Evolutionary conservation across 2,888 invertebrate genomes (phyloP), one percentile per base, ranked within the genome.

Genomic region (Tenthredo scrophulariae): DNA sequence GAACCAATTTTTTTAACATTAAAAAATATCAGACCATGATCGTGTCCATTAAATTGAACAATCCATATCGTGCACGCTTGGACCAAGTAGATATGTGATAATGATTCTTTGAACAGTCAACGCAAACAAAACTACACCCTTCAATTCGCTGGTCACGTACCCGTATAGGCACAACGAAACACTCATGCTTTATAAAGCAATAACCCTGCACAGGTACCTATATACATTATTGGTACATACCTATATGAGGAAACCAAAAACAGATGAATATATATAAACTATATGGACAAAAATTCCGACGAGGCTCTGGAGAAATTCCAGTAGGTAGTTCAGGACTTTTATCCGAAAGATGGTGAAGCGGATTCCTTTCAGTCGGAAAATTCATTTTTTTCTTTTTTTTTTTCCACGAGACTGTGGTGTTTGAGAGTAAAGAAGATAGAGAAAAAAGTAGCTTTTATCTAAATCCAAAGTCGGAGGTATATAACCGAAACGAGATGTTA

Each of bases 371-470:
- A 70, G n/a, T 37, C 5, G 70, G n/a, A 37, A 70, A 37, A 37
- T 70, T 70, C 37, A 33, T 70, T 70, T 33, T 70, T 18, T 22
- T n/a, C 4, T 33, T 33, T 58, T 18, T 62, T 62, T 62, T 18
- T 26, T 62, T 62, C 7, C 26, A 22, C 13, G 13, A 26, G 62
- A 9, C 26, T 62, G 33, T 37, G 15, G 2, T 70, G n/a, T 70
- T 70, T 70, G 70, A 9, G n/a, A 15, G 15, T 29, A 37, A 37
- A 15, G 15, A 70, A 70, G 37, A 70, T 7, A 9, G n/a, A 18
- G 15, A 67, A 67, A 67, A 26, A 67, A 70, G 70, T 70, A 40
- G n/a, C 37, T 70, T 70, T 37, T 70, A 37, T n/a, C 37, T 37
- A n/a, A 26, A 70, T 37, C 37, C 70, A 33, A 26, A 70, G n/a